Evolutionary conservation across 2,888 invertebrate genomes (phyloP), one percentile per base, ranked within the genome.

Genomic region (Strigamia crassipes): DNA sequence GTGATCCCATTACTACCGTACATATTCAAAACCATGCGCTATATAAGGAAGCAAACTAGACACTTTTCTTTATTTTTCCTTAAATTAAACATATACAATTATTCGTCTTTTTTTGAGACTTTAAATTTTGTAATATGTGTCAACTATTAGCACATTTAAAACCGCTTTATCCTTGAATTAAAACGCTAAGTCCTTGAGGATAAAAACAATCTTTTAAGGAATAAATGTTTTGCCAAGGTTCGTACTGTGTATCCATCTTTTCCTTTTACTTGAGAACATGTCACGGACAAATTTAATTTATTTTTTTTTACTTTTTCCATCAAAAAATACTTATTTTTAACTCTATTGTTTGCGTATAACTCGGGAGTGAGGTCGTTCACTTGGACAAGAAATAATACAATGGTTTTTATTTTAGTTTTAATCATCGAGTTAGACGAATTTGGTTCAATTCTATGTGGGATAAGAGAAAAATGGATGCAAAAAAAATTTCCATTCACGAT

Each of bases 1-100:
- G 73, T 73, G 73, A 73, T 73, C 73, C 73, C 73, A 73, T 73
- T 73, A 31, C 23, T 31, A 9, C n/a, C n/a, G n/a, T n/a, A n/a
- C 73, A 27, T 73, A 73, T 31, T 27, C 23, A 73, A 73, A 73
- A 73, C 27, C 15, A 31, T 12, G 73, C 13, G 31, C 73, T 31
- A n/a, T 73, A 73, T n/a, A 73, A 73, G 73, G 73, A 73, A 73
- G 73, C 13, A 73, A 31, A 27, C 15, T 31, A 73, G 73, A 73
- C 73, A 15, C 73, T 27, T 27, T 73, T 73, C 73, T n/a, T 12
- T 73, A 73, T 73, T 15, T 31, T 73, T 73, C 27, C 73, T 27
- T 73, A 56, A 56, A 56, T 56, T 73, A 73, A 73, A 73, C 31
- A 10, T 27, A 15, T 27, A 73, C 38, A 38, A 38, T 38, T 38